phyloP scores from a whole-genome alignment of 2,888 invertebrate genomes.

The Nudaria mundana region DNA sequence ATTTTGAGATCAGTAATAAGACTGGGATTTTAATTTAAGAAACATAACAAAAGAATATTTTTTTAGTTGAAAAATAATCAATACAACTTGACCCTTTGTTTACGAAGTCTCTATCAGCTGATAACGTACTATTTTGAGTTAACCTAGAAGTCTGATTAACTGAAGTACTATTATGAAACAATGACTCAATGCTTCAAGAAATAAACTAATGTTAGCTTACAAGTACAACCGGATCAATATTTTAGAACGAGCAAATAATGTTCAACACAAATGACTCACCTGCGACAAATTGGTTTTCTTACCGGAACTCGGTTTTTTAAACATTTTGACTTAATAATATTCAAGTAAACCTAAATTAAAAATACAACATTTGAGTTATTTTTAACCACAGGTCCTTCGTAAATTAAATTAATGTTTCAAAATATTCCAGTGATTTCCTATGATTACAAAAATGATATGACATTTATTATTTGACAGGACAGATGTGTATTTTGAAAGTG shows the following conservation, averaged over 20 bases:
- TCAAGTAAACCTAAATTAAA: conserved; percentile 10
- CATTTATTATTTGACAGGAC: neutral
- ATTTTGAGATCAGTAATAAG: no score
- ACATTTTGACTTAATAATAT: conserved; percentile 44
- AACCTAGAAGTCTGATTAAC: conserved; percentile 8
- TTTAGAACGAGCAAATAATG: conserved; percentile 47
- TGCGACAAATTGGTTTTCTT: conserved; percentile 70
- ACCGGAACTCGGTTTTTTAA: conserved; percentile 55
- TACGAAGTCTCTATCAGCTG: conserved; percentile 45
- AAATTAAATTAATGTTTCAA: neutral
- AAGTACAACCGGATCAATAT: conserved; percentile 30
- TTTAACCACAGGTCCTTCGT: neutral
- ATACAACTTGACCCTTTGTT: conserved; percentile 34
- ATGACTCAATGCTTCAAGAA: conserved; percentile 27
- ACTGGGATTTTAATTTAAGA: neutral
- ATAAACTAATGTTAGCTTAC: conserved; percentile 24
- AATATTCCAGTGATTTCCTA: conserved; percentile 6
- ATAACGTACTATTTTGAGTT: conserved; percentile 14
- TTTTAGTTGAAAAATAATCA: no score
- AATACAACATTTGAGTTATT: conserved; percentile 1
- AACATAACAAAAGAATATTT: neutral
- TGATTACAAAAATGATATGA: conserved; percentile 6
- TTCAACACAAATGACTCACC: conserved; percentile 72
- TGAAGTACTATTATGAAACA: conserved; percentile 1
- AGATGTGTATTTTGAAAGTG: no score